Conservation (phyloP, 1,140 invertebrate species). For the Dendroctonus valens region DNA sequence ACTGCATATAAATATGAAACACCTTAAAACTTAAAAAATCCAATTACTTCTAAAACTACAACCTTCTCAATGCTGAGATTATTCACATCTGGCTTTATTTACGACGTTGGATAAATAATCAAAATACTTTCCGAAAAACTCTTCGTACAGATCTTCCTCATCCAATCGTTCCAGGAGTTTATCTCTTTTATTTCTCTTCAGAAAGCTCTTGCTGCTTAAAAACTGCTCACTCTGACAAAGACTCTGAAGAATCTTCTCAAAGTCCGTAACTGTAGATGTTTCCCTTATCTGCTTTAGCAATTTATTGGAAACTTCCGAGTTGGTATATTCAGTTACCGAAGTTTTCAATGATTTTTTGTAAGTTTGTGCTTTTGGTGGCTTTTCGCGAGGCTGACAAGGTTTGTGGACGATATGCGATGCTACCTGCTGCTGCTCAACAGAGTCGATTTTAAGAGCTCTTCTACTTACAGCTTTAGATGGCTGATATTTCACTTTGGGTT, state of each 20-base stretch:
- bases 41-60: constrained; percentile 7
- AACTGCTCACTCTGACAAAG: constrained; percentile 23
- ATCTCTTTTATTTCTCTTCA: constrained; percentile 9
- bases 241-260: constrained; percentile 39
- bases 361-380: background rate
- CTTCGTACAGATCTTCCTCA: constrained; percentile 33
- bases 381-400: constrained; percentile 4
- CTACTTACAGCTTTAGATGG: too few relatives aligned
- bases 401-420: constrained; percentile 5
- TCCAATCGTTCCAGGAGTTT: constrained; percentile 16
- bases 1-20: background rate
- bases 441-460: constrained; percentile 5
- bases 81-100: constrained; percentile 7
- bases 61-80: background rate
- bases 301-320: constrained; percentile 30
- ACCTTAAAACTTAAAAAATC: background rate
- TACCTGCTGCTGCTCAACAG: background rate
- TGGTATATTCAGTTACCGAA: constrained; percentile 27
- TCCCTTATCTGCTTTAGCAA: constrained; percentile 37
- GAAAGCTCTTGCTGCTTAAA: background rate
- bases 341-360: constrained; percentile 16
- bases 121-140: constrained; percentile 38
- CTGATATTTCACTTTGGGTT: background rate
- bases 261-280: constrained; percentile 40
- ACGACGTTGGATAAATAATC: constrained; percentile 30